Conservation (phyloP, 2,888 invertebrate species). For the Ecliptopera silaceata region DNA sequence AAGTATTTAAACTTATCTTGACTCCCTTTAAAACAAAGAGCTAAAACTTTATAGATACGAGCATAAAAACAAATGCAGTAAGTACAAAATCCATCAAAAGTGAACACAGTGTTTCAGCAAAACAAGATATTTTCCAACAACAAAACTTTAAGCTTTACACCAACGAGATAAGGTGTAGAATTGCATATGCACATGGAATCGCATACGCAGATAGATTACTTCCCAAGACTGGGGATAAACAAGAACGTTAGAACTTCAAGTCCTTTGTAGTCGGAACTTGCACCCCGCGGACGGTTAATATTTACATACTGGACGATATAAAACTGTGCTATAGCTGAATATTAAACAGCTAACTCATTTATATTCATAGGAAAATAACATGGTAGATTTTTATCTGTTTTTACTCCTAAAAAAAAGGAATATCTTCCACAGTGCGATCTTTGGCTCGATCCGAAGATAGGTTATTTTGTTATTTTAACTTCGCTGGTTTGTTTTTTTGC, state of each 20-base stretch:
- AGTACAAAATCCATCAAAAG: slow-evolving; percentile 19
- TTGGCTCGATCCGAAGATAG: no score
- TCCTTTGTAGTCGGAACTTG: slow-evolving; percentile 35
- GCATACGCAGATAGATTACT: slow-evolving; percentile 34
- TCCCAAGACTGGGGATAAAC: slow-evolving; percentile 33
- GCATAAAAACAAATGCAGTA: slow-evolving; percentile 3
- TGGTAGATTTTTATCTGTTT: no score
- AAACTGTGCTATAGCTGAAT: slow-evolving; percentile 9
- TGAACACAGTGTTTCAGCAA: slow-evolving; percentile 4
- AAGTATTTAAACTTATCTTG: background rate
- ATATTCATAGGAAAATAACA: background rate
- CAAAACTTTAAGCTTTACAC: slow-evolving; percentile 1
- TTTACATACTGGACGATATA: slow-evolving; percentile 29
- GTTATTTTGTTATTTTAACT: no score
- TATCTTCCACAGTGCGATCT: no score
- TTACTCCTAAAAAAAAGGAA: no score
- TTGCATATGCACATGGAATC: slow-evolving; percentile 7
- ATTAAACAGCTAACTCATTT: background rate
- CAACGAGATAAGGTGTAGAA: background rate
- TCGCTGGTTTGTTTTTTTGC: no score
- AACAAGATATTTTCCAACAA: slow-evolving; percentile 3
- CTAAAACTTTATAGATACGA: slow-evolving; percentile 6
- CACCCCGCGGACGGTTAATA: slow-evolving; percentile 27
- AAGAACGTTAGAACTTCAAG: slow-evolving; percentile 30
- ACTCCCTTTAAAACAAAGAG: background rate